Conservation (phyloP, 2,113 vertebrate genomes). For the Glaucomys volans region DNA sequence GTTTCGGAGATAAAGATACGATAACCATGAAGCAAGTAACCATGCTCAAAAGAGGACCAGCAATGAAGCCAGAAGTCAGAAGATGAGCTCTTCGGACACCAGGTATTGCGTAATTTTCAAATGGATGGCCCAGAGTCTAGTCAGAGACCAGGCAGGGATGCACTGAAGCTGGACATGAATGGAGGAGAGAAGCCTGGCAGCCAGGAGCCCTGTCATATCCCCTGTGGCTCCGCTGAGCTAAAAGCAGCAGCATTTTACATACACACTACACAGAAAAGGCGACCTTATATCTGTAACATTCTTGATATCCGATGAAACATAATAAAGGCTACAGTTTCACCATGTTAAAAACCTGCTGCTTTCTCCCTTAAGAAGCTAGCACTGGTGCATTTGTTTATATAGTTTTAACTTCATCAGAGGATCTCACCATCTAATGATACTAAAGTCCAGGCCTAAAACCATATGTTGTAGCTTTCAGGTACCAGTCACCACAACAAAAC, state of each 20-base stretch:
- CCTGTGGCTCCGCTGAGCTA: background rate
- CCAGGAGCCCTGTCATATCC: accelerated
- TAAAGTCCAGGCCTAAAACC: background rate
- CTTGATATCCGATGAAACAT: background rate
- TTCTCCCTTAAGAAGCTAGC: background rate
- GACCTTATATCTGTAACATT: background rate
- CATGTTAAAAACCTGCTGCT: background rate
- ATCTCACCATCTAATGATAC: background rate
- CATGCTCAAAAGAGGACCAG: background rate
- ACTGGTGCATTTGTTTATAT: background rate
- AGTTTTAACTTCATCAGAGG: background rate
- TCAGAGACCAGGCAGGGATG: accelerated
- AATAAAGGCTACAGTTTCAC: background rate
- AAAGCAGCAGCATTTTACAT: background rate
- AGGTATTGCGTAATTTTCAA: background rate
- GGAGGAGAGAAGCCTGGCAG: background rate
- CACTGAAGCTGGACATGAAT: background rate
- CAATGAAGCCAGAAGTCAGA: background rate
- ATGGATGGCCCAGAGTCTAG: background rate
- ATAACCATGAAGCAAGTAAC: background rate
- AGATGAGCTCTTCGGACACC: background rate
- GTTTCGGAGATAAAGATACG: background rate
- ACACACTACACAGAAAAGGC: background rate
- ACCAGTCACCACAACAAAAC: background rate
- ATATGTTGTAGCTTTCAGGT: background rate